These are phyloP conservation scores for Sebastes itinus DNA, from an alignment of 2,797 vertebrate genomes.

Conservation along the genomic window DNA sequence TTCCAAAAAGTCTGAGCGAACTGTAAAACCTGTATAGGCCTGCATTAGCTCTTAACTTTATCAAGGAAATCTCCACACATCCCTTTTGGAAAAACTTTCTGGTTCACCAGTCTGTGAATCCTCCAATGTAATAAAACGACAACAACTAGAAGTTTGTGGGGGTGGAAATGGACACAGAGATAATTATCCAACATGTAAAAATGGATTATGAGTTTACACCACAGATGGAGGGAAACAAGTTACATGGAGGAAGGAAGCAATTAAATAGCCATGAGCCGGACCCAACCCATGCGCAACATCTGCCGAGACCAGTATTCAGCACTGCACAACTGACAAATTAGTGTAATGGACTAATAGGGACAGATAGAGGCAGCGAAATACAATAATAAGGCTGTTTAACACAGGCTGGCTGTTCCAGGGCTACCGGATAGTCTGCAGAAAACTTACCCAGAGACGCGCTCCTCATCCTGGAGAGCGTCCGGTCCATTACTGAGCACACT, in stretches of 20 bases:
- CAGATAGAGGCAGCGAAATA: constrained; percentile 73
- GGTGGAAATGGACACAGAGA: constrained; percentile 76
- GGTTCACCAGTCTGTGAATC: constrained; percentile 67
- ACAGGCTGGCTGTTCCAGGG: constrained; percentile 67
- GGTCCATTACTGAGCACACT: constrained; percentile 73
- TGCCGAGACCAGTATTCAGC: constrained; percentile 80
- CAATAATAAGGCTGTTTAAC: constrained; percentile 78
- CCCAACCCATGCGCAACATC: constrained; percentile 82
- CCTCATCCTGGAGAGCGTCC: constrained; percentile 83
- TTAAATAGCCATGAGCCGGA: constrained; percentile 83
- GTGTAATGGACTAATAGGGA: constrained; percentile 81
- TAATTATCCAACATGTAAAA: constrained; percentile 82
- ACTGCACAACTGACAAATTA: constrained; percentile 80
- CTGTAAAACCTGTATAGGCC: constrained; percentile 48
- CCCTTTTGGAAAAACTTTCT: constrained; percentile 62
- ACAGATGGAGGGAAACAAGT: constrained; percentile 82
- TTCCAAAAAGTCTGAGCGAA: constrained; percentile 3
- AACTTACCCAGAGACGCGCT: constrained; percentile 91
- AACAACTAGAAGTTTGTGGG: constrained; percentile 70
- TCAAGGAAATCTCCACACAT: constrained; percentile 59
- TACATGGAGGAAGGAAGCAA: constrained; percentile 83
- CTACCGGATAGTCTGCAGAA: constrained; percentile 71
- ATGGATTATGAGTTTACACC: constrained; percentile 80
- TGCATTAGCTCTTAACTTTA: constrained; percentile 51
- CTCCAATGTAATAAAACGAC: constrained; percentile 76